These are phyloP conservation scores for Morone chrysops DNA, from an alignment of 2,113 vertebrate species.

Conservation along the genomic window DNA sequence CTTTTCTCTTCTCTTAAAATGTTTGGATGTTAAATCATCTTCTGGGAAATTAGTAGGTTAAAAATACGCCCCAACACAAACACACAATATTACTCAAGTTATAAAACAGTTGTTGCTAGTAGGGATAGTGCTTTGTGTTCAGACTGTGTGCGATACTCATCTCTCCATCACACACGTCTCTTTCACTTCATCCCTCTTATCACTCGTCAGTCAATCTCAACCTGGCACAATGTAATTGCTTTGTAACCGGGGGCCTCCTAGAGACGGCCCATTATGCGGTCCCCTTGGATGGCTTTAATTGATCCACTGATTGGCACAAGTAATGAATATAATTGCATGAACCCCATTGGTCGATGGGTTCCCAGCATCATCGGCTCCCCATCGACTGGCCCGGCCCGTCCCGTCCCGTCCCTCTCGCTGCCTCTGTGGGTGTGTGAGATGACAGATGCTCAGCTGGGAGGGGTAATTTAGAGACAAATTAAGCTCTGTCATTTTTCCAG, in stretches of 20 bases:
- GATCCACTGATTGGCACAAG: slow-evolving; percentile 59
- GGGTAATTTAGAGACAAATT: slow-evolving; percentile 53
- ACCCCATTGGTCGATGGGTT: slow-evolving; percentile 52
- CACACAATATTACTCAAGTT: not conserved
- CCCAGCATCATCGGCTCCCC: slow-evolving; percentile 34
- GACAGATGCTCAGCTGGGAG: slow-evolving; percentile 23
- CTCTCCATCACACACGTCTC: not conserved
- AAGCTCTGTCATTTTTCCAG: slow-evolving; percentile 30
- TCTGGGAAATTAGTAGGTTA: slow-evolving; percentile 25
- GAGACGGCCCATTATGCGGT: slow-evolving; percentile 24
- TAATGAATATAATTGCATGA: slow-evolving; percentile 60
- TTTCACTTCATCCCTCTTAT: not conserved
- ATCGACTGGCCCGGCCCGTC: slow-evolving; percentile 9
- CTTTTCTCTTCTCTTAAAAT: slow-evolving; percentile 13
- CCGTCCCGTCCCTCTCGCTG: not conserved
- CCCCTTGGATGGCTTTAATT: slow-evolving; percentile 44
- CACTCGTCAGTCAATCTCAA: slow-evolving; percentile 11
- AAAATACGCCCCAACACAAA: slow-evolving; percentile 9
- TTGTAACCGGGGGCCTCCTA: slow-evolving; percentile 15
- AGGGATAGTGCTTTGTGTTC: not conserved
- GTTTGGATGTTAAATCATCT: slow-evolving; percentile 27
- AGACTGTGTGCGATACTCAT: not conserved
- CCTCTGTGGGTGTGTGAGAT: slow-evolving; percentile 9
- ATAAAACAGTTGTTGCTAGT: not conserved
- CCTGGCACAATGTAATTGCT: slow-evolving; percentile 31